A percentile compares a stretch with the other conserved stretches of the same genome.
Evolutionary conservation across 2,797 vertebrate species (phyloP).

Genomic region (Schizopygopsis malacanthus): DNA sequence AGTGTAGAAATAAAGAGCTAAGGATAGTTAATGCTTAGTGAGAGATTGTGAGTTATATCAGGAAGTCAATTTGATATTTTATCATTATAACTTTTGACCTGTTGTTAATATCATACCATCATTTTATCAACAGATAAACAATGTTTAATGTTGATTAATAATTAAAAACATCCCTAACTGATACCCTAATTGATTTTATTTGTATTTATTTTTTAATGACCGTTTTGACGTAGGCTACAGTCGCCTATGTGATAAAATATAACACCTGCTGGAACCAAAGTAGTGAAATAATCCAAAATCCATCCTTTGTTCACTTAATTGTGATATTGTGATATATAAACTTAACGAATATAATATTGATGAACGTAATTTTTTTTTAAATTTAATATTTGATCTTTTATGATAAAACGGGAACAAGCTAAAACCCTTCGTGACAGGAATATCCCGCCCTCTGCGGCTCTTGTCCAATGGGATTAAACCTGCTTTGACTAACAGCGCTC

Average conservation of each 20-base stretch:
- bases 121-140: neutral
- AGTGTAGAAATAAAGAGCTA: neutral
- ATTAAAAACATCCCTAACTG: neutral
- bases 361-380: neutral
- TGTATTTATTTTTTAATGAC: neutral
- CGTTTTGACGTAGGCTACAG: neutral
- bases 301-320: neutral
- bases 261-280: neutral
- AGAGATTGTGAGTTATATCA: too few relatives aligned
- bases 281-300: neutral
- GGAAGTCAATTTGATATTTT: neutral
- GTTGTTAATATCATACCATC: neutral
- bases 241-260: too few relatives aligned
- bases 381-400: neutral
- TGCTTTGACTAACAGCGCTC: neutral
- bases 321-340: neutral
- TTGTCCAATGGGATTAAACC: conserved; percentile 19
- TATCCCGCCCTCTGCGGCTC: neutral
- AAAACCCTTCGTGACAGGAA: neutral
- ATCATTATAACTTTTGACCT: neutral
- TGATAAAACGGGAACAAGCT: neutral
- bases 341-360: too few relatives aligned
- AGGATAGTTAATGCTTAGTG: neutral
- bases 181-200: neutral
- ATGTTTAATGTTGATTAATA: neutral